Base-by-base conservation (phyloP, 2,888 invertebrate genomes). In the Gastracanthus pulcherrimus region DNA sequence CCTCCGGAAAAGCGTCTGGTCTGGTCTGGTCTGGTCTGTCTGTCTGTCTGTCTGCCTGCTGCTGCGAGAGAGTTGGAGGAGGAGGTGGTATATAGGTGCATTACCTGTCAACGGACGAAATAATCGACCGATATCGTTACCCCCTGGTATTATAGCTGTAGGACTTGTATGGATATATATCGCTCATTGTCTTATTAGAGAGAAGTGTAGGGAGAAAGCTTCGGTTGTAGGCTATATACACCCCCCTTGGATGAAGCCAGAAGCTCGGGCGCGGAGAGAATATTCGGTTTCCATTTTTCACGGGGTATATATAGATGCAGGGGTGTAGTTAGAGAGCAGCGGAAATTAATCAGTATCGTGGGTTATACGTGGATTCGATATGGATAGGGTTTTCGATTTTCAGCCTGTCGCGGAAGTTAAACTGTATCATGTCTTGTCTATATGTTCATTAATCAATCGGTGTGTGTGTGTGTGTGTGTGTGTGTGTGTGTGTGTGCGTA, bases 31-130 rank as follows among this genome's bases (percentile, higher is more conserved):
- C 19, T 11, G 11, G 5, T 2, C n/a, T n/a, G 62, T 11, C 16
- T n/a, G n/a, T n/a, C n/a, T n/a, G n/a, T n/a, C n/a, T n/a, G n/a
- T n/a, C n/a, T n/a, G n/a, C n/a, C n/a, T 4, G 34, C 34, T 36
- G 64, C 19, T 64, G n/a, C 11, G 36, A 1, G 34, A 13, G 34
- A 34, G 26, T n/a, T n/a, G n/a, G n/a, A n/a, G n/a, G n/a, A n/a
- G n/a, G n/a, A n/a, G n/a, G n/a, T n/a, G 13, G 23, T 51, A 23
- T 51, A 5, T 51, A 60, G n/a, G 9, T 34, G 23, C 13, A 16
- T 51, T 66, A 79, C 58, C 79, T 67, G 79, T 79, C 79, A 74
- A 60, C 74, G 41, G 45, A 69, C 51, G 76, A 71, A 71, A 64
- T 71, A 80, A 80, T 80, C 76, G 64, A 76, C 26, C 74, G 26